These are phyloP conservation scores for Murina feae DNA, from an alignment of 2,113 vertebrate genomes.

Conservation along the genomic window DNA sequence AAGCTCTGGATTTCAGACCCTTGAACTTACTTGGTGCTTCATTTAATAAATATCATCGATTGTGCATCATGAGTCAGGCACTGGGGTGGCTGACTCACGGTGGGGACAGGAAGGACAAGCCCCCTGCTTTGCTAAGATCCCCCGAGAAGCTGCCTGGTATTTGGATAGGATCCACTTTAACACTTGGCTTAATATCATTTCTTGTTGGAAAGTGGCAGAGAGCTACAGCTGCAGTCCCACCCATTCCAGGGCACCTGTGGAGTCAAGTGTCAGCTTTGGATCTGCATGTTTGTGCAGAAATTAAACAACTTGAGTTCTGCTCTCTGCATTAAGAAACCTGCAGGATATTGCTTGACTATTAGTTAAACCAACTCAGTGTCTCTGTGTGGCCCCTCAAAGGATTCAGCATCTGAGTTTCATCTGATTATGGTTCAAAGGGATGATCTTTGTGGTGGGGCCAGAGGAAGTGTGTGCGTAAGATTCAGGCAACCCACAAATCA, in stretches of 20 bases:
- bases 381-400: not conserved
- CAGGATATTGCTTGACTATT: not conserved
- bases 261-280: not conserved
- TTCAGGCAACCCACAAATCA: constrained; percentile 50
- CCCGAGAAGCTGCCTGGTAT: not conserved
- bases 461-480: constrained; percentile 11
- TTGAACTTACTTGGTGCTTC: not conserved
- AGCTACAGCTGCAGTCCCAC: not conserved
- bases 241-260: not conserved
- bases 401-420: constrained; percentile 55
- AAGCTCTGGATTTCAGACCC: not conserved
- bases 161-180: not conserved
- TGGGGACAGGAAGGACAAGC: not conserved
- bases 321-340: not conserved
- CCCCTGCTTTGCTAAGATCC: not conserved
- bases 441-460: constrained; percentile 60
- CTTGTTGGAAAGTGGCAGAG: not conserved
- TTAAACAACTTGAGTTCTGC: not conserved
- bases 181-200: not conserved
- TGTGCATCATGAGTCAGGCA: not conserved
- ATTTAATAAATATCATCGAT: not conserved
- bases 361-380: constrained; percentile 60
- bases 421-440: constrained; percentile 54
- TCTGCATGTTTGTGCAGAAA: not conserved
- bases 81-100: not conserved